These are phyloP conservation scores for Lepidocyrtoides sp. DNA, from an alignment of 2,888 invertebrate species.

Conservation along the genomic window DNA sequence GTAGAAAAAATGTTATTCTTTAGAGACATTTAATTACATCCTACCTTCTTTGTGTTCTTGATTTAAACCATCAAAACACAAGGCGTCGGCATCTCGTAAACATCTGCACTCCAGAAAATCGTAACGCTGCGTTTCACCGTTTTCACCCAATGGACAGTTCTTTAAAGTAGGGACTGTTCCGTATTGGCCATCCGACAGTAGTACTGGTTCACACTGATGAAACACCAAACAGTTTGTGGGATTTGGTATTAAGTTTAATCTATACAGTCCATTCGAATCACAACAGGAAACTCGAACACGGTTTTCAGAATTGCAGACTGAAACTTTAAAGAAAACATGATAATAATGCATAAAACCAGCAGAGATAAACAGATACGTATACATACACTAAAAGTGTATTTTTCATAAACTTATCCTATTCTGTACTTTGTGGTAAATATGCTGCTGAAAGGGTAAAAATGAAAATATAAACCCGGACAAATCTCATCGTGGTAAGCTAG, in stretches of 20 bases:
- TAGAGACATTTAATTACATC: too few relatives aligned
- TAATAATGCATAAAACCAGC: too few relatives aligned
- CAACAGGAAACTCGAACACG: not conserved
- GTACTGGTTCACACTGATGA: not conserved
- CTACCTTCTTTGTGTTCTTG: not conserved
- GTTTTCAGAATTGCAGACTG: not conserved
- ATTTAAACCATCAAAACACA: not conserved
- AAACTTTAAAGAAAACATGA: not conserved
- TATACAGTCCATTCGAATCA: not conserved
- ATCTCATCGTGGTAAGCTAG: too few relatives aligned
- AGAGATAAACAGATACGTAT: too few relatives aligned
- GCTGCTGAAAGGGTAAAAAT: too few relatives aligned
- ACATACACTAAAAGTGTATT: too few relatives aligned
- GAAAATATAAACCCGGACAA: too few relatives aligned
- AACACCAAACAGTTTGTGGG: not conserved
- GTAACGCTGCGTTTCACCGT: not conserved
- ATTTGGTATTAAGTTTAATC: slow-evolving; percentile 11
- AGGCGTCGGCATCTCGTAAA: not conserved
- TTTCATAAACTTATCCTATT: too few relatives aligned
- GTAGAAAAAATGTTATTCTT: too few relatives aligned
- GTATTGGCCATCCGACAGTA: not conserved
- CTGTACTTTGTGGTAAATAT: too few relatives aligned
- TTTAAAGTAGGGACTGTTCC: not conserved
- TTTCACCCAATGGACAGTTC: not conserved
- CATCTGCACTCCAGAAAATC: slow-evolving; percentile 21